Evolutionary conservation across 2,113 vertebrate species (phyloP), one percentile per base, ranked within the genome.

Genomic region (Anoura caudifer): DNA sequence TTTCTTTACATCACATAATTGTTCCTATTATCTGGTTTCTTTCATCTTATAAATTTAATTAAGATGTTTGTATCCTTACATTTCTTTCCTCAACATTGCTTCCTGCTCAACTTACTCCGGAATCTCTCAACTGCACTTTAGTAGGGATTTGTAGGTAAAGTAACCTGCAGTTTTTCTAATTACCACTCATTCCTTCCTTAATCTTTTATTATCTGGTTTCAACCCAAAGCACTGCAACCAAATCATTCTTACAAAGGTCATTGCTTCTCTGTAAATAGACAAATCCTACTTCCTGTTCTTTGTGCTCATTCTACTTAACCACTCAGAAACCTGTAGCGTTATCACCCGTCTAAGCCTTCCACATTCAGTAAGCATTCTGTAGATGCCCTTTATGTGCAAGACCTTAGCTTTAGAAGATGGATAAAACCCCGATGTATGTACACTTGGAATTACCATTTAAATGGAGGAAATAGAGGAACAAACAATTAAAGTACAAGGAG

Each of bases 231-330:
- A 70, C 16, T 50, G 36, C 22, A 80, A n/a, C n/a, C 50, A 79
- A 93, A 83, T 94, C 22, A 43, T 92, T 96, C 47, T 83, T 91
- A 28, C 41, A 87, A 93, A 97, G 90, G 83, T 95, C 92, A 94
- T 75, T 43, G 14, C 79, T 91, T 82, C 31, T 54, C 26, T 95
- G 47, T 76, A 87, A 96, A 76, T 72, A 97, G 56, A 54, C 69
- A 93, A 41, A 63, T 24, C 50, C 8, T 59, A 33, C 63, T 89
- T 93, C 45, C 24, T 77, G 59, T 86, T 69, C 47, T 95, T 33
- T 24, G 8, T 80, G 36, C 8, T 94, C 43, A 70, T 93, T 91
- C 38, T 45, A 43, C 38, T 52, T 75, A 90, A 69, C 65, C 9
- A 33, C 17, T 43, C 15, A 69, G 45, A 94, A 81, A 4, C 16